Conservation (phyloP, 1,140 invertebrate species). For the Panulirus ornatus region DNA sequence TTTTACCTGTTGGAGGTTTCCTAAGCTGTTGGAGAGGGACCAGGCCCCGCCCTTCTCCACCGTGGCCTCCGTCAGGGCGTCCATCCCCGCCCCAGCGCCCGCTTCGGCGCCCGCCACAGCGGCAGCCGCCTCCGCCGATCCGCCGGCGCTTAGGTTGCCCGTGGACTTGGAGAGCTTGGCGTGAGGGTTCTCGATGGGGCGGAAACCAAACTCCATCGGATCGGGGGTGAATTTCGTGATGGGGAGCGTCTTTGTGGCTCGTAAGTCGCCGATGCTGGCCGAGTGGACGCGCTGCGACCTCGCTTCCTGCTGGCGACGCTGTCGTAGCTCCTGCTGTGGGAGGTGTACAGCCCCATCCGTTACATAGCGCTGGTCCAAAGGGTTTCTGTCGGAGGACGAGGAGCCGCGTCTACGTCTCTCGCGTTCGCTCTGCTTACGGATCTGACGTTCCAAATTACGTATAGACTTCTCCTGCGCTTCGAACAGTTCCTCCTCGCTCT, state of each 20-base stretch:
- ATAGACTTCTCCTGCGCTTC: constrained; percentile 75
- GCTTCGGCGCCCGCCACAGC: constrained; percentile 71
- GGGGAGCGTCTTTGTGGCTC: constrained; percentile 66
- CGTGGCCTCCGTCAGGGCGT: constrained; percentile 33
- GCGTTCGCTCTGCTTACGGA: constrained; percentile 71
- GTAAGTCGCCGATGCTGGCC: constrained; percentile 65
- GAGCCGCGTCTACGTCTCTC: constrained; percentile 59
- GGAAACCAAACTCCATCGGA: constrained; percentile 75
- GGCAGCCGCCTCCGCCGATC: constrained; percentile 66
- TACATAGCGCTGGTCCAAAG: not conserved
- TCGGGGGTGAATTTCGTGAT: constrained; percentile 74
- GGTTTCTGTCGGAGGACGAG: constrained; percentile 39
- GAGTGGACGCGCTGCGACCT: constrained; percentile 20
- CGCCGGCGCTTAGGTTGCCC: constrained; percentile 63
- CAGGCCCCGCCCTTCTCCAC: constrained; percentile 28
- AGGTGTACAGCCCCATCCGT: not conserved
- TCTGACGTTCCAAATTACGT: constrained; percentile 72
- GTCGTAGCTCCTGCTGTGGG: not conserved
- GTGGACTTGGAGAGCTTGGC: constrained; percentile 71
- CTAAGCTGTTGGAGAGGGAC: constrained; percentile 67
- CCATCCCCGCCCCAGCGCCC: constrained; percentile 59
- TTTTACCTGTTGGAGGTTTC: constrained; percentile 74
- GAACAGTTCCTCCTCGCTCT: constrained; percentile 74
- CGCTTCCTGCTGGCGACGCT: constrained; percentile 12
- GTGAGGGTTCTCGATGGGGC: constrained; percentile 71